phyloP scores from a whole-genome alignment of 1,140 invertebrate species.

The Cotesia chilonis region DNA sequence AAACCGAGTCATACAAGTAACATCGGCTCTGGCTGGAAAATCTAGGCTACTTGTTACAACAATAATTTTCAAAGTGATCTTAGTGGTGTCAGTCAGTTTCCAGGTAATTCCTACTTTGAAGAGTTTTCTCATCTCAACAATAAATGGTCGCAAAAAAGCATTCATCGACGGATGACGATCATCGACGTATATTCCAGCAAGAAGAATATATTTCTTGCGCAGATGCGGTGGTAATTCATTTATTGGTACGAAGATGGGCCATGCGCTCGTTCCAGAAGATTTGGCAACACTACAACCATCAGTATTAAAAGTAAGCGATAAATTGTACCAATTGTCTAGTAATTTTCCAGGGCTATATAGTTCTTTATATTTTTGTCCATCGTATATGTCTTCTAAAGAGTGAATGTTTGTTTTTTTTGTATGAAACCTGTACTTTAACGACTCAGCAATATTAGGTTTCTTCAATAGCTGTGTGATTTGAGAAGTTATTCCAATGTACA shows the following conservation, averaged over 20 bases:
- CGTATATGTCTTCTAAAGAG: slow-evolving; percentile 24
- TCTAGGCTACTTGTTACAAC: neutral
- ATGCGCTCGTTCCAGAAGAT: slow-evolving; percentile 25
- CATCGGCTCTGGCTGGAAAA: slow-evolving; percentile 2
- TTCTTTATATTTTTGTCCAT: slow-evolving; percentile 14
- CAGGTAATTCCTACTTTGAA: slow-evolving; percentile 3
- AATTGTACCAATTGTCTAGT: slow-evolving; percentile 4
- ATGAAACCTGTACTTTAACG: slow-evolving; percentile 9
- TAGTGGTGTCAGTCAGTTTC: neutral
- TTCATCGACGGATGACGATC: slow-evolving; percentile 26
- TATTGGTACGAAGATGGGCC: slow-evolving; percentile 31
- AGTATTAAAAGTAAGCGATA: slow-evolving; percentile 26
- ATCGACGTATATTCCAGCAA: slow-evolving; percentile 32
- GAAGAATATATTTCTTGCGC: slow-evolving; percentile 22
- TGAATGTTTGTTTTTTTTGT: slow-evolving; percentile 20
- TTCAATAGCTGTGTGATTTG: slow-evolving; percentile 25
- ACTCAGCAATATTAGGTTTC: neutral
- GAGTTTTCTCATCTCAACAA: slow-evolving; percentile 17
- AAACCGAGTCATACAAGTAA: slow-evolving; percentile 22
- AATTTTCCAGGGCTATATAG: neutral
- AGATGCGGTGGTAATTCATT: slow-evolving; percentile 33
- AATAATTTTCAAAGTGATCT: slow-evolving; percentile 14
- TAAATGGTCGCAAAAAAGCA: slow-evolving; percentile 13
- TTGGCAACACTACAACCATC: slow-evolving; percentile 33
- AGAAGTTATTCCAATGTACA: slow-evolving; percentile 18